Base-by-base conservation (phyloP, 1,140 invertebrate species). In the Parasteatoda tepidariorum region DNA sequence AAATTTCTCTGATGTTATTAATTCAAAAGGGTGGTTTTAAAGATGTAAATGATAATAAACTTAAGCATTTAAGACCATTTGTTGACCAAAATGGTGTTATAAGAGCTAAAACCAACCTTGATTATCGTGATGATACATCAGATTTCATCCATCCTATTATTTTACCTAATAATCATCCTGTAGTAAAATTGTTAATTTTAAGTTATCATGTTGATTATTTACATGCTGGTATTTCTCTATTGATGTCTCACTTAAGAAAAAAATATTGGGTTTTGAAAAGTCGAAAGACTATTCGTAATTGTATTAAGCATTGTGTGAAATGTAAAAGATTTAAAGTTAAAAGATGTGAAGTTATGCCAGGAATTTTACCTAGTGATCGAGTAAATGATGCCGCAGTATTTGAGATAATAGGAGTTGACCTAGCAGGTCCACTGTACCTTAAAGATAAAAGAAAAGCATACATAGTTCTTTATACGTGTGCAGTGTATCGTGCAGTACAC, bases 401-500 rank as follows among this genome's bases (percentile, higher is more conserved):
- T 68, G 62, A 67, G 33, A 54, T 79, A 6, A 33, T 34, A 24
- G 75, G 64, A 33, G 22, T 28, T 31, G 62, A 79, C 67, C 24
- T 79, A 1, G 61, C 34, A 7, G 62, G 75, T 24, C 75, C 75
- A 0, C 28, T 67, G 88, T 90, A 57, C 11, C 81, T 4, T 84
- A 89, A 18, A 89, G 87, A 86, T 74, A 75, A 6, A 66, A 73
- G 30, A n/a, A 79, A 91, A 70, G 86, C 85, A 3, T 91, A 90
- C 76, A 67, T 90, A 13, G 87, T 85, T 13, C 3, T 91, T 5
- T 91, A 90, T 74, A 86, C 90, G 4, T 91, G 90, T 74, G 87
- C 90, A n/a, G 54, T 84, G 3, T 89, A 88, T 0, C 89, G 86
- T 88, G 88, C 88, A 86, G 88, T 86, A 86, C 89, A 89, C 88